These are phyloP conservation scores for Cheilosia variabilis DNA, from an alignment of 2,888 invertebrate genomes.

Conservation along the genomic window DNA sequence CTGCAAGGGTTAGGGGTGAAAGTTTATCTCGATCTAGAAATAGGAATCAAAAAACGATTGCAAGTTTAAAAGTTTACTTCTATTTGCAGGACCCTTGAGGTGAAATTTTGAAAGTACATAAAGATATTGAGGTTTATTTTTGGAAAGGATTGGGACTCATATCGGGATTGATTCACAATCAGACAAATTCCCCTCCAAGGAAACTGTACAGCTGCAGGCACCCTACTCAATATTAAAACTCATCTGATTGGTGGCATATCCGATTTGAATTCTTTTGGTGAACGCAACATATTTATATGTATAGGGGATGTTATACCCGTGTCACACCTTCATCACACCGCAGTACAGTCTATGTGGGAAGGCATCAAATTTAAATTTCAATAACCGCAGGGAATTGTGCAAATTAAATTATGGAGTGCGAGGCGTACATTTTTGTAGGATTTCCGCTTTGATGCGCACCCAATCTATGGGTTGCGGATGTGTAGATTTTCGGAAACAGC, in stretches of 20 bases:
- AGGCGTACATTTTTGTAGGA: constrained; percentile 26
- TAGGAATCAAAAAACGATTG: constrained; percentile 32
- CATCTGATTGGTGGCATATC: constrained; percentile 71
- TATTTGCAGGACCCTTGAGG: constrained; percentile 54
- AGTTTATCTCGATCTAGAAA: constrained; percentile 54
- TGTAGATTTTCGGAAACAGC: no score
- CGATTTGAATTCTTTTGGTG: constrained; percentile 42
- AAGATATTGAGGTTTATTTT: constrained; percentile 34
- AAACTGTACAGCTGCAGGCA: not conserved
- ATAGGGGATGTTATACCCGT: not conserved
- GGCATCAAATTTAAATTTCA: constrained; percentile 69
- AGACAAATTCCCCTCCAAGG: constrained; percentile 24
- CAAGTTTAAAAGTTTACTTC: constrained; percentile 53
- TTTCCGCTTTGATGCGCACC: not conserved
- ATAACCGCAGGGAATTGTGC: constrained; percentile 65
- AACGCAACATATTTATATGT: constrained; percentile 13
- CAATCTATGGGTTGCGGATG: no score
- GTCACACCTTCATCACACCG: constrained; percentile 31
- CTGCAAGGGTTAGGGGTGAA: constrained; percentile 61
- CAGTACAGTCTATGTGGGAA: constrained; percentile 20
- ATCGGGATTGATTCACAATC: constrained; percentile 17
- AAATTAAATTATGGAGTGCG: constrained; percentile 64
- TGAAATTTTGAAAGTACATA: constrained; percentile 56
- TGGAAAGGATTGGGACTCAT: constrained; percentile 7
- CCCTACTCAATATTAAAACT: constrained; percentile 67